A percentile compares a stretch with the other conserved stretches of the same genome.
Evolutionary conservation across 37 sponge, comb jelly and placozoan genomes (phyloP).

Genomic region (Tethya wilhelma): DNA sequence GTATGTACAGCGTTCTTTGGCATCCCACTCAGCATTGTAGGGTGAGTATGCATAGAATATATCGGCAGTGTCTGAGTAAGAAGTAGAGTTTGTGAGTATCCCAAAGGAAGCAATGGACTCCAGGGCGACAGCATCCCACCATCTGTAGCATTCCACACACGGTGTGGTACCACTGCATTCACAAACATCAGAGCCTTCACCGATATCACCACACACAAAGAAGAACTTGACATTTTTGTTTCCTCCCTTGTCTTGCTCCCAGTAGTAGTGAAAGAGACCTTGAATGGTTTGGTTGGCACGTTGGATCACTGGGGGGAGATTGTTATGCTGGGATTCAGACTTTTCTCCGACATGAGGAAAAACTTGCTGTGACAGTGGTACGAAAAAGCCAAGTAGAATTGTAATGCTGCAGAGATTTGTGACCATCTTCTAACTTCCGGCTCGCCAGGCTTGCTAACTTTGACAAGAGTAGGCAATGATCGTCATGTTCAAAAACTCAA

Average conservation of each 20-base stretch:
- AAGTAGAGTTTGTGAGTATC: conserved; percentile 18
- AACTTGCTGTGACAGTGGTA: too few relatives aligned
- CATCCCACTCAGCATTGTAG: conserved; percentile 53
- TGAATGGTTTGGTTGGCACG: conserved; percentile 19
- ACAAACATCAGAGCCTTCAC: too few relatives aligned
- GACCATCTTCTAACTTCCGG: too few relatives aligned
- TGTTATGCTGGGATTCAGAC: too few relatives aligned
- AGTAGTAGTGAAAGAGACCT: conserved; percentile 27
- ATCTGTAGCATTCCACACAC: conserved; percentile 52
- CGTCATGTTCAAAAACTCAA: too few relatives aligned
- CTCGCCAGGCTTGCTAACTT: too few relatives aligned
- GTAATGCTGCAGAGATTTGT: too few relatives aligned
- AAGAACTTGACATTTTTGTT: neutral
- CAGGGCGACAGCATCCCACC: conserved; percentile 50
- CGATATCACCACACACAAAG: conserved; percentile 45
- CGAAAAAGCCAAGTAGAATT: too few relatives aligned
- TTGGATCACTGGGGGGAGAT: too few relatives aligned
- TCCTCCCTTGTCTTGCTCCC: conserved; percentile 5
- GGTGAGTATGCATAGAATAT: conserved; percentile 40
- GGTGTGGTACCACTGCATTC: neutral
- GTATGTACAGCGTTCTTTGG: neutral
- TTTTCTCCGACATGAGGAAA: too few relatives aligned
- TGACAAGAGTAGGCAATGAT: too few relatives aligned
- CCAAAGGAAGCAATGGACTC: conserved; percentile 37
- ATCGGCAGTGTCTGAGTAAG: conserved; percentile 5